Percentiles rank a stretch among this genome's conserved stretches.
These are phyloP conservation scores for Drosophila planitibia DNA, from an alignment of 2,888 invertebrate genomes.

Conservation along the genomic window DNA sequence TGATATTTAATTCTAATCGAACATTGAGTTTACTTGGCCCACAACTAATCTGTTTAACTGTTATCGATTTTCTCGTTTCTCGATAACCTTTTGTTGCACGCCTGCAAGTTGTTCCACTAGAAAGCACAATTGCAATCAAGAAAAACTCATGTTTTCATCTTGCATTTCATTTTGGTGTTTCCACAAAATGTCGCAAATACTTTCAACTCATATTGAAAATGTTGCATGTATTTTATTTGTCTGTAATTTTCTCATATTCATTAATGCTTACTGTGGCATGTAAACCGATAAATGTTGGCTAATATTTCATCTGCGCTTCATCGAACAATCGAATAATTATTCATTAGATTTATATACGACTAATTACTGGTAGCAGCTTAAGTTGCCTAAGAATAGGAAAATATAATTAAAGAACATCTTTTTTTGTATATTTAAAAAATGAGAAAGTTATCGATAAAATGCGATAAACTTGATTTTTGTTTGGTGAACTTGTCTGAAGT, in stretches of 20 bases:
- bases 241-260: background rate
- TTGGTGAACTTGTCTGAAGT: background rate
- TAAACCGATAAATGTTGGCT: background rate
- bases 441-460: background rate
- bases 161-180: no score
- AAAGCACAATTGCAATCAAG: background rate
- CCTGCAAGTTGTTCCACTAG: constrained; percentile 15
- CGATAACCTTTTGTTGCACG: constrained; percentile 12
- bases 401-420: background rate
- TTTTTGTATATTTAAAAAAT: background rate
- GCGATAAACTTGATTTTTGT: background rate
- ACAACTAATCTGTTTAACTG: background rate
- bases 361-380: background rate
- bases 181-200: background rate
- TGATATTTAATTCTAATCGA: background rate
- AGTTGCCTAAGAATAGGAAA: background rate
- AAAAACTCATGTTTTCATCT: background rate
- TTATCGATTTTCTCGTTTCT: background rate
- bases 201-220: background rate
- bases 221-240: background rate
- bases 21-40: background rate
- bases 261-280: constrained; percentile 1
- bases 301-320: background rate
- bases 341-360: background rate
- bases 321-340: background rate